Base-by-base conservation (phyloP, 2,113 vertebrate genomes). In the Microtus oregoni region DNA sequence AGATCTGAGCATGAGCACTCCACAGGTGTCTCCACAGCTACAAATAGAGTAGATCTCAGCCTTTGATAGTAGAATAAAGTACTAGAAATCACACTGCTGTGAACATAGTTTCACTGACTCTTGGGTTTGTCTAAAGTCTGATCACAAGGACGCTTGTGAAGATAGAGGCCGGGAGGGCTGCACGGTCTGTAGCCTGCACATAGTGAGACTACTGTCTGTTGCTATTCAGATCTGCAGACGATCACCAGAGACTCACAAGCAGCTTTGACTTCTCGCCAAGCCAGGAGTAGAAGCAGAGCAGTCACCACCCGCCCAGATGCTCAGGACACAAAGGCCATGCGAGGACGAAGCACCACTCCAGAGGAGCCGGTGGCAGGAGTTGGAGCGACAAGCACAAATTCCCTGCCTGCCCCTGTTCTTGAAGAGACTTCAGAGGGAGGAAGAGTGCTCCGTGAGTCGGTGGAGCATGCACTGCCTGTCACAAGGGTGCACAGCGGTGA, bases 141-240 rank as follows among this genome's bases (percentile, higher is more conserved):
- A 79, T 92, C 92, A 4, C 83, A 93, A 94, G 32, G 94, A 88
- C 89, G 35, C 75, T 89, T 94, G 77, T 91, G 86, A 97, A 96
- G n/a, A 88, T 93, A 89, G 88, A 94, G 83, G 50, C 86, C 92
- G 35, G 6, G 58, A 79, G 72, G 94, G 96, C 30, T 94, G 44
- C 79, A 28, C 90, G 63, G 72, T 96, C 89, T 94, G 38, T 97
- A 82, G 78, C 92, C 89, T 95, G 78, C 63, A 38, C 94, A 7
- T 96, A 92, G 70, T 97, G 94, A 97, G 89, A 96, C 67, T 76
- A 2, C 28, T 98, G 30, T 97, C 95, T 98, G 95, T 94, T 98
- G 5, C 96, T 97, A 3, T 68, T 90, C 97, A 99, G 98, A 97
- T 93, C 95, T 98, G 52, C 98, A 98, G 97, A 94, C 86, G 20